Base-by-base conservation (phyloP, 2,113 vertebrate species). In the Eira barbara region DNA sequence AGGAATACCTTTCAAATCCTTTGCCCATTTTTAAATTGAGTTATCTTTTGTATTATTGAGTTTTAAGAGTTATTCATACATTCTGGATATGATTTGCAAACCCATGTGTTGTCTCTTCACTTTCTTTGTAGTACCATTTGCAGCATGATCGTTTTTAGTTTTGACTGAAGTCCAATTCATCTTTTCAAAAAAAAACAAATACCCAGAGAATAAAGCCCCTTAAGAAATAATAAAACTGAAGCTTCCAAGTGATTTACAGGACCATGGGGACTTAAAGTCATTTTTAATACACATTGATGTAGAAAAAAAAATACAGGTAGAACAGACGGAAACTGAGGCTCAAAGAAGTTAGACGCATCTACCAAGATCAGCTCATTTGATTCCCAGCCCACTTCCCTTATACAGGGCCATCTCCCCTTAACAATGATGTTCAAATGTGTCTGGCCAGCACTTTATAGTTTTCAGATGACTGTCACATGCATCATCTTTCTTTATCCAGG, bases 251-350 rank as follows among this genome's bases (percentile, higher is more conserved):
- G 36, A 88, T 31, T 67, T 57, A 27, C 4, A 57, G 45, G 23
- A 63, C 15, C 12, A 7, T 29, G 12, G 52, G 45, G 31, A 52
- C n/a, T 73, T n/a, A 52, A 55, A 81, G 10, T 74, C 73, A 73
- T 76, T 76, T 89, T 36, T 83, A 45, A 59, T 31, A 76, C 47
- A 76, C 57, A 76, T 83, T 96, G 82, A 47, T 47, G 7, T 74
- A 52, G 34, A 73, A 79, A 69, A 55, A 55, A 88, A 61, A 13
- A 59, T 79, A 47, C 55, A 67, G 17, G 6, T 20, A 59, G 45
- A 76, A 84, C 89, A 97, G 84, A 95, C 55, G 87, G 84, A 97
- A 95, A 83, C 49, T 42, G 17, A 89, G 52, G 6, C 12, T 61
- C 47, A 83, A 42, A 83, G 27, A 79, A 74, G 49, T 69, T 71